Evolutionary conservation across 2,113 vertebrate genomes (phyloP).

Genomic region (Sebastes fasciatus): DNA sequence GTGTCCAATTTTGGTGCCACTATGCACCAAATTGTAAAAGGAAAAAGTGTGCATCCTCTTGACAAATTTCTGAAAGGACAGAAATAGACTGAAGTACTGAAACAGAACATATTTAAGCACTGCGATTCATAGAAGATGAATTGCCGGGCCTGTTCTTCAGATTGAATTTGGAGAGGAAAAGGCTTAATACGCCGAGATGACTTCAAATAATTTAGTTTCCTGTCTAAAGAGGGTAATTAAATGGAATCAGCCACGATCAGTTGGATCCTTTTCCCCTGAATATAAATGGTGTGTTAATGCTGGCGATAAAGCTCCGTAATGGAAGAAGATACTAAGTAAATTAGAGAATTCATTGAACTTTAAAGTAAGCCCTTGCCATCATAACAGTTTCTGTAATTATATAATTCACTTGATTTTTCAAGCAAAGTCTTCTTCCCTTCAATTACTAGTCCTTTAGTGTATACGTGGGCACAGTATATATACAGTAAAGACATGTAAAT

Average conservation of each 20-base stretch:
- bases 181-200: not conserved
- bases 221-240: not conserved
- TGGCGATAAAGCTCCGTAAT: slow-evolving; percentile 26
- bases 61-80: not conserved
- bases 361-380: slow-evolving; percentile 29
- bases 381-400: slow-evolving; percentile 13
- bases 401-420: slow-evolving; percentile 5
- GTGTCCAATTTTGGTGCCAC: not conserved
- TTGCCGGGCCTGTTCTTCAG: not conserved
- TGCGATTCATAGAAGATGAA: not conserved
- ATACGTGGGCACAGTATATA: not conserved
- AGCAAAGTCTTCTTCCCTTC: not conserved
- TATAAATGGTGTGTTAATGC: not conserved
- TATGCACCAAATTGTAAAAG: not conserved
- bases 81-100: not conserved
- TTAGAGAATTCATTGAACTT: not conserved
- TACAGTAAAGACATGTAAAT: not conserved
- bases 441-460: slow-evolving; percentile 1
- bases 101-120: not conserved
- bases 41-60: not conserved
- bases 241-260: slow-evolving; percentile 9
- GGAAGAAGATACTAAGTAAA: slow-evolving; percentile 2
- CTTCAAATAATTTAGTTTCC: not conserved
- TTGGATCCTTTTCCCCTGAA: slow-evolving; percentile 2
- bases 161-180: not conserved